These are phyloP conservation scores for Sturmia bella DNA, from an alignment of 2,888 invertebrate species.

Conservation along the genomic window DNA sequence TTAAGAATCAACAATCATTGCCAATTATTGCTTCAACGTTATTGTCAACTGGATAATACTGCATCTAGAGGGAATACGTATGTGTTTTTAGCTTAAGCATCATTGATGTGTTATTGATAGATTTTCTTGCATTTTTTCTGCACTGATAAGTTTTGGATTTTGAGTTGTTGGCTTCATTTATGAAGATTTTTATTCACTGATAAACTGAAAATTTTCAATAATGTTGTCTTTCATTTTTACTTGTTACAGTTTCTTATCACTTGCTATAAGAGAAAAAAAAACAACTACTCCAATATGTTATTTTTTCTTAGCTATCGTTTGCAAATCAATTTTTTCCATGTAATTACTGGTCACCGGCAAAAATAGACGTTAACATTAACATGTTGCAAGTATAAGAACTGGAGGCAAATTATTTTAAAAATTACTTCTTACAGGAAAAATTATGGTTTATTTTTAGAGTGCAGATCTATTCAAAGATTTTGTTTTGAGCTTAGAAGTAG, in stretches of 20 bases:
- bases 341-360: no score
- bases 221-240: background rate
- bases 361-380: no score
- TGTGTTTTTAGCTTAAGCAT: conserved; percentile 15
- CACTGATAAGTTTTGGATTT: conserved; percentile 54
- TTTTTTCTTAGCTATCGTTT: background rate
- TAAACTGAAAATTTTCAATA: conserved; percentile 40
- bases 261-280: conserved; percentile 31
- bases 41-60: background rate
- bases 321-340: conserved; percentile 18
- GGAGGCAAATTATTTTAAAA: no score
- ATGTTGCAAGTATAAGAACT: no score
- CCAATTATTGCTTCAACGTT: no score
- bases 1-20: no score
- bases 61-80: background rate
- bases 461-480: no score
- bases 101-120: conserved; percentile 59
- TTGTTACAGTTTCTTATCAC: conserved; percentile 47
- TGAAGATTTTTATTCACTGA: conserved; percentile 57
- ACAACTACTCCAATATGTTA: conserved; percentile 19
- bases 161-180: conserved; percentile 49
- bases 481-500: no score
- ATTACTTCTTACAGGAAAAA: no score
- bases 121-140: conserved; percentile 53
- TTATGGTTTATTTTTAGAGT: no score